Percentiles rank a stretch among this genome's conserved stretches.
Conservation (phyloP, 2,797 vertebrate genomes). For the Notamacropus eugenii region DNA sequence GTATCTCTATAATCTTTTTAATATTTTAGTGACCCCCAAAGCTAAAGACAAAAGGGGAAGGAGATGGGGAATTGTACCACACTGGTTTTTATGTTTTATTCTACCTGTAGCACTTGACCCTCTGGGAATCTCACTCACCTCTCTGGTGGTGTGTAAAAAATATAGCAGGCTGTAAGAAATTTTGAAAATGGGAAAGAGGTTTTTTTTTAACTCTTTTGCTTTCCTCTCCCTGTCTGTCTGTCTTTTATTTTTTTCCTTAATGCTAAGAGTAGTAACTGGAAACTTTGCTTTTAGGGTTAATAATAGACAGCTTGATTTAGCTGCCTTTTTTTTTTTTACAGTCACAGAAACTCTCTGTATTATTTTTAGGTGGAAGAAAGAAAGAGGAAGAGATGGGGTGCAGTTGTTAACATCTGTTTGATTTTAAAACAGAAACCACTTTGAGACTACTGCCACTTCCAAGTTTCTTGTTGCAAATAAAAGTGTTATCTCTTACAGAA, state of each 20-base stretch:
- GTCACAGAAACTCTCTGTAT: constrained; percentile 55
- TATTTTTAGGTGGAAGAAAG: constrained; percentile 59
- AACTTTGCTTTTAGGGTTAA: constrained; percentile 55
- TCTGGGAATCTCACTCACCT: not conserved
- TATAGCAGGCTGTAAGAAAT: not conserved
- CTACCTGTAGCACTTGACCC: not conserved
- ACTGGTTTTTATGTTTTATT: not conserved
- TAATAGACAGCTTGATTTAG: constrained; percentile 33
- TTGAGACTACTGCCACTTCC: constrained; percentile 52
- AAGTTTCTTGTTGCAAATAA: constrained; percentile 61
- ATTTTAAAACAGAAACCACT: constrained; percentile 51
- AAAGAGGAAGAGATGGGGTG: not conserved
- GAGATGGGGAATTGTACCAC: not conserved
- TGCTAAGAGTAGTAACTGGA: constrained; percentile 17
- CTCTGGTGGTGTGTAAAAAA: not conserved
- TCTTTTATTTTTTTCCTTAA: constrained; percentile 5
- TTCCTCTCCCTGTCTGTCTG: not conserved
- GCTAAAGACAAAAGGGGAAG: not conserved
- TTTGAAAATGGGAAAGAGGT: not conserved
- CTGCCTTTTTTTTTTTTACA: constrained; percentile 28
- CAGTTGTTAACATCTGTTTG: constrained; percentile 61
- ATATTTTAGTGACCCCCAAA: not conserved
- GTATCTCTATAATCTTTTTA: not conserved
- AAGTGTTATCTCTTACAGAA: constrained; percentile 38
- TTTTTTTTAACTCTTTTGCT: not conserved